phyloP scores from a whole-genome alignment of 2,113 vertebrate species.

The Cervus canadensis region DNA sequence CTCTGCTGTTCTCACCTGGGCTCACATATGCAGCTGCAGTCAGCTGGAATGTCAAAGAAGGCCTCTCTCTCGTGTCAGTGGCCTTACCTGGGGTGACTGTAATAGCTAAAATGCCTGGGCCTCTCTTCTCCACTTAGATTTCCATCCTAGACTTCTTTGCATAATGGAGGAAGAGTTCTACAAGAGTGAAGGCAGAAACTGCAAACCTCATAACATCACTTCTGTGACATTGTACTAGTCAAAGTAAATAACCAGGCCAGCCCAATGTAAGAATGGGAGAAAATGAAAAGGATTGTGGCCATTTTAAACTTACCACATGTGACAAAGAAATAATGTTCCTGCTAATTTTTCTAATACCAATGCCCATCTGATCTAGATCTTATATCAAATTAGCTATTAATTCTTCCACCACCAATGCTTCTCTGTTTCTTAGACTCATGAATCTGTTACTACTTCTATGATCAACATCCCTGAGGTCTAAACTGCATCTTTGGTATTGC shows the following conservation, averaged over 20 bases:
- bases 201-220: not conserved
- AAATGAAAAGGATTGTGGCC: not conserved
- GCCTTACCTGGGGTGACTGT: not conserved
- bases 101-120: not conserved
- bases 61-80: not conserved
- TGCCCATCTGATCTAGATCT: not conserved
- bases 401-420: not conserved
- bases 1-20: not conserved
- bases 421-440: not conserved
- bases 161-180: not conserved
- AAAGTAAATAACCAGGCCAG: not conserved
- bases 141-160: not conserved
- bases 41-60: not conserved
- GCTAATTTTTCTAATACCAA: not conserved
- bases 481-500: not conserved
- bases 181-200: not conserved
- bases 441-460: not conserved
- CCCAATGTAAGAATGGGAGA: not conserved
- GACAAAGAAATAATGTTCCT: not conserved
- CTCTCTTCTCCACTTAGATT: not conserved
- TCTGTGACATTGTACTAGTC: not conserved
- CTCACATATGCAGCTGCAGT: not conserved
- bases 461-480: not conserved
- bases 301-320: not conserved
- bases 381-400: not conserved